Base-by-base conservation (phyloP, 2,888 invertebrate genomes). In the Herminia tarsipennalis region DNA sequence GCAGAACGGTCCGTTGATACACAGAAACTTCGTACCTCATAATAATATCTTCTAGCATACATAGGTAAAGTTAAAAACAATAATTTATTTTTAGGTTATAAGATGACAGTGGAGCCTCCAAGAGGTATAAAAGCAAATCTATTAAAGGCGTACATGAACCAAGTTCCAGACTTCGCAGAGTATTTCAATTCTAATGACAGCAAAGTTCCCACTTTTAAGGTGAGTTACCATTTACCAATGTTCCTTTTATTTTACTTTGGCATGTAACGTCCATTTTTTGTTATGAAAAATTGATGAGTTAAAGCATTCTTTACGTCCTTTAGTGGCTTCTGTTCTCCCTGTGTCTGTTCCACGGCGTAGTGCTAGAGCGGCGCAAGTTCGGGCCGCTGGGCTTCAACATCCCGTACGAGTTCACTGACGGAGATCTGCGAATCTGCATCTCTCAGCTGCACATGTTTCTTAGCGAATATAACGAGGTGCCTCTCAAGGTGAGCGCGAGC, bases 361-460 rank as follows among this genome's bases (percentile, higher is more conserved):
- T 96, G 0, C 92, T 97, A 53, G 97, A 97, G 74, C 90, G 97
- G 1, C 92, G 95, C 16, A 97, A 96, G 83, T 97, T 96, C 80
- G 97, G 97, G 0, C 94, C 97, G 0, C 88, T 97, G 0, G 98
- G 98, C 0, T 98, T 97, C 92, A 97, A 97, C 85, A 97, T 97
- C 62, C 95, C 96, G 0, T 97, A 97, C 79, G 97, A 97, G 71
- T 97, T 97, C 79, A 97, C 97, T 0, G 96, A 96, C 70, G 97
- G 97, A 0, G 97, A 97, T 81, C 92, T 97, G 24, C 93, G 96
- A 54, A 97, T 97, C 57, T 97, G 97, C 61, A 94, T 97, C 56
- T 95, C 96, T 1, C 97, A 97, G 73, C 87, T 97, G 21, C 95
- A 94, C 76, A 96, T 96, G 95, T 95, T 96, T 66, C 83, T 96